phyloP scores from a whole-genome alignment of 2,888 invertebrate genomes.

The Iselma pallidipennis region DNA sequence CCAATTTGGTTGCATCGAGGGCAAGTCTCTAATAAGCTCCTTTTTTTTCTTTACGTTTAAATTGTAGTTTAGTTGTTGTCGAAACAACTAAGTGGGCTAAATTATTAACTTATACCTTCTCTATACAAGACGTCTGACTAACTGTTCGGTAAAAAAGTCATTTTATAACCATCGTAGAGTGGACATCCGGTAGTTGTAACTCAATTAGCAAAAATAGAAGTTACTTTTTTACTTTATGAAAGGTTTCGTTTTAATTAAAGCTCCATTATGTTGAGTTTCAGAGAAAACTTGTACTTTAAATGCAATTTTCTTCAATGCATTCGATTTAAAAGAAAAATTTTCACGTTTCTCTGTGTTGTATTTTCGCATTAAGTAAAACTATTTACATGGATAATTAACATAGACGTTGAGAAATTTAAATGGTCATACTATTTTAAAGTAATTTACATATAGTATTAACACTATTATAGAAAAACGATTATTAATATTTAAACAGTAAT shows the following conservation, averaged over 20 bases:
- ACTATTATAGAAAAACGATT: neutral
- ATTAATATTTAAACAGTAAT: neutral
- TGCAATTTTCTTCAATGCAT: neutral
- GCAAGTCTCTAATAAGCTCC: neutral
- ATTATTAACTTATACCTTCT: neutral
- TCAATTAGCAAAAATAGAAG: conserved; percentile 1
- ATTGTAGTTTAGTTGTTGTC: neutral
- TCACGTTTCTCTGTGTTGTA: neutral
- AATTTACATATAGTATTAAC: neutral
- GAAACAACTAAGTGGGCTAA: neutral
- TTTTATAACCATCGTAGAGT: too few relatives aligned
- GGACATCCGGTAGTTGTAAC: neutral
- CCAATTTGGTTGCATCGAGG: neutral
- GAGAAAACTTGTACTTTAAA: neutral
- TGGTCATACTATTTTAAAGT: neutral
- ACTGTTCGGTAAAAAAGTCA: too few relatives aligned
- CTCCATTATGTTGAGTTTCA: conserved; percentile 19
- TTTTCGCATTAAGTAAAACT: neutral
- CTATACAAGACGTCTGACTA: neutral
- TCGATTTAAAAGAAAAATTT: neutral
- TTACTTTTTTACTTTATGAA: neutral
- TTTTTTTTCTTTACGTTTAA: neutral
- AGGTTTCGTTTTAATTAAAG: conserved; percentile 22
- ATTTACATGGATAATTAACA: neutral
- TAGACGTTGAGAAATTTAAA: neutral